Percentiles rank a stretch among this genome's conserved stretches.
Conservation (phyloP, 2,113 vertebrate genomes). For the Apteryx owenii region DNA sequence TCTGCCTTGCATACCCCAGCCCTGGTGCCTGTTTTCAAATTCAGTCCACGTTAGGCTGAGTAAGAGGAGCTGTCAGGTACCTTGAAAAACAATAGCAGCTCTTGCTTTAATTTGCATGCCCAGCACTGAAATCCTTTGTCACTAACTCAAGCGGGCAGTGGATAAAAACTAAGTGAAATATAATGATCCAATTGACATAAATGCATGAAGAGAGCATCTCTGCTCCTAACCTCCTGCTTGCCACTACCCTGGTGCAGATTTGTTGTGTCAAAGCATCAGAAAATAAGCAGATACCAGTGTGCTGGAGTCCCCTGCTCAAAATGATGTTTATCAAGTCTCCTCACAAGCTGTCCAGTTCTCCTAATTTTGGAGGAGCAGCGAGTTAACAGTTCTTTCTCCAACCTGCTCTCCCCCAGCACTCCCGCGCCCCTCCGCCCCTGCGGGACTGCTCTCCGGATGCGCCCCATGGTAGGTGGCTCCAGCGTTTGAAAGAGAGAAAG, state of each 20-base stretch:
- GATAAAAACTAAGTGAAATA: slow-evolving; percentile 20
- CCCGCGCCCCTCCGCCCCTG: not conserved
- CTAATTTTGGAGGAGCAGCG: not conserved
- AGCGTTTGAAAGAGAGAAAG: not conserved
- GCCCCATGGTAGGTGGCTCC: not conserved
- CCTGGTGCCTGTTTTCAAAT: slow-evolving; percentile 44
- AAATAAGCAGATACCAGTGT: not conserved
- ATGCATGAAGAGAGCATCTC: not conserved
- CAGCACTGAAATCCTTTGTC: slow-evolving; percentile 33
- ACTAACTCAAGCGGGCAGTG: slow-evolving; percentile 34
- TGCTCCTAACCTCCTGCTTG: not conserved
- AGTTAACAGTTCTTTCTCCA: not conserved
- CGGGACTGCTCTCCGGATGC: not conserved
- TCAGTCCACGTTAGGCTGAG: not conserved
- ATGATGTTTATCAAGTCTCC: not conserved
- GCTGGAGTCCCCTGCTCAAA: not conserved
- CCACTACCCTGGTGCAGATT: not conserved
- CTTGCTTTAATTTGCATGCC: slow-evolving; percentile 44
- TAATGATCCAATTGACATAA: slow-evolving; percentile 1
- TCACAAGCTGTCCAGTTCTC: not conserved
- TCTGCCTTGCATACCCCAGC: slow-evolving; percentile 28
- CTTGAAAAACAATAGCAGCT: slow-evolving; percentile 47
- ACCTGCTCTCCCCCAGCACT: not conserved
- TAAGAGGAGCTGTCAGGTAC: slow-evolving; percentile 52
- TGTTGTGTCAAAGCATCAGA: not conserved